Percentiles rank a stretch among this genome's conserved stretches.
Conservation (phyloP, 2,888 invertebrate species). For the Caenorhabditis imperialis region DNA sequence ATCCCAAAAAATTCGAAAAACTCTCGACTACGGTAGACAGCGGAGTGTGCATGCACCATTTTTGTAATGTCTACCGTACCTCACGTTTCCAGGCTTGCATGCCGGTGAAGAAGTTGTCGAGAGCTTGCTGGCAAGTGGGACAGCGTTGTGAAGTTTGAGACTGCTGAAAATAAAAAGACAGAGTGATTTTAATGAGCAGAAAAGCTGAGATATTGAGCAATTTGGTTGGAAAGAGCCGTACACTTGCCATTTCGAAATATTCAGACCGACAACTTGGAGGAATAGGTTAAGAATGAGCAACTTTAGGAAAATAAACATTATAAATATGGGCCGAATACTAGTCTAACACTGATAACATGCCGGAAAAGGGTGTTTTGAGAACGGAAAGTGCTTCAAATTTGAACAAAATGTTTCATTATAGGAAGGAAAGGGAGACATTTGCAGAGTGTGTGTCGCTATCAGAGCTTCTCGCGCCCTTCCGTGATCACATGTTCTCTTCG, state of each 20-base stretch:
- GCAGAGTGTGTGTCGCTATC: background rate
- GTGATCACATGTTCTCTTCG: slow-evolving; percentile 36
- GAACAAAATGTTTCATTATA: background rate
- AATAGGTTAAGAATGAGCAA: slow-evolving; percentile 15
- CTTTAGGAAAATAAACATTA: slow-evolving; percentile 2
- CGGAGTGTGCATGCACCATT: background rate
- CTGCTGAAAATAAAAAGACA: slow-evolving; percentile 28
- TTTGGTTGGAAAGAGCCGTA: background rate
- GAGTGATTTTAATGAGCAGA: background rate
- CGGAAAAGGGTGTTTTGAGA: slow-evolving; percentile 5
- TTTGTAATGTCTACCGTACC: slow-evolving; percentile 21
- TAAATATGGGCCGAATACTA: background rate
- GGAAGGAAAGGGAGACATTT: no score
- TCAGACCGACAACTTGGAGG: no score
- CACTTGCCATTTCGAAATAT: no score
- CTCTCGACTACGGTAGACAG: slow-evolving; percentile 25
- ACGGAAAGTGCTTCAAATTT: slow-evolving; percentile 16
- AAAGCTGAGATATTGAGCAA: background rate
- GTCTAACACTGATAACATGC: slow-evolving; percentile 35
- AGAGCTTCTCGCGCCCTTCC: background rate
- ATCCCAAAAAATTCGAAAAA: no score
- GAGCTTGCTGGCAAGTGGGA: slow-evolving; percentile 21
- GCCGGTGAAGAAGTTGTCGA: slow-evolving; percentile 8
- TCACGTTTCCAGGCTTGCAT: slow-evolving; percentile 39
- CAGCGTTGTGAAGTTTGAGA: slow-evolving; percentile 17